Base-by-base conservation (phyloP, 2,113 vertebrate genomes). In the Nyctereutes procyonoides region DNA sequence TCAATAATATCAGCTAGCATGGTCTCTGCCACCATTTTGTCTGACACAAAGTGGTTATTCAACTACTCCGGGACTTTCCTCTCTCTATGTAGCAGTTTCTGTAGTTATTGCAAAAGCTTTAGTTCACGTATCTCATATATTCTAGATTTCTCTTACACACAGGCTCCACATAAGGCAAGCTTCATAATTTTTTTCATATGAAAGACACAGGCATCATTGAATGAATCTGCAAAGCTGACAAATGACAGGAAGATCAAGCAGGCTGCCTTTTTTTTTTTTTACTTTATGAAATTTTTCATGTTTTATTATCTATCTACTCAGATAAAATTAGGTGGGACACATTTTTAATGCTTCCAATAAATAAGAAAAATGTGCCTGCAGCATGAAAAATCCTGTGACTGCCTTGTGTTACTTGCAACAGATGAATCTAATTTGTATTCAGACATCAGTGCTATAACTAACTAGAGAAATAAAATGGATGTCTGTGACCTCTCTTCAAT, bases 401-500 rank as follows among this genome's bases (percentile, higher is more conserved):
- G 62, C 56, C 63, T 97, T 89, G 83, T 89, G 15, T 90, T 96
- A 88, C 90, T 90, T 90, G 80, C 32, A 97, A 88, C 62, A 96
- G 95, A 95, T 82, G 97, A 96, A 84, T 93, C 62, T 97, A 96
- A 96, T 98, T 93, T 95, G 77, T 94, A 90, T 95, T 97, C 77
- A 84, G 74, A 90, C 43, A 96, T 77, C 80, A 83, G 67, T 38
- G 30, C 76, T 93, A 53, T 87, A 98, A 97, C 80, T 96, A 97
- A 96, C 92, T 93, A 95, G 84, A 97, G 65, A 96, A 97, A 96
- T 90, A 96, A 85, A 95, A 94, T n/a, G 43, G 82, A 76, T 97
- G 58, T 95, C 56, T 96, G 63, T 74, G 93, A 95, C 90, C 94
- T 97, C 94, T 83, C 77, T 93, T 97, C 95, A 96, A 88, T 98